Percentiles rank a stretch among this genome's conserved stretches.
Conservation (phyloP, 2,888 invertebrate genomes). For the Mythimna impura region DNA sequence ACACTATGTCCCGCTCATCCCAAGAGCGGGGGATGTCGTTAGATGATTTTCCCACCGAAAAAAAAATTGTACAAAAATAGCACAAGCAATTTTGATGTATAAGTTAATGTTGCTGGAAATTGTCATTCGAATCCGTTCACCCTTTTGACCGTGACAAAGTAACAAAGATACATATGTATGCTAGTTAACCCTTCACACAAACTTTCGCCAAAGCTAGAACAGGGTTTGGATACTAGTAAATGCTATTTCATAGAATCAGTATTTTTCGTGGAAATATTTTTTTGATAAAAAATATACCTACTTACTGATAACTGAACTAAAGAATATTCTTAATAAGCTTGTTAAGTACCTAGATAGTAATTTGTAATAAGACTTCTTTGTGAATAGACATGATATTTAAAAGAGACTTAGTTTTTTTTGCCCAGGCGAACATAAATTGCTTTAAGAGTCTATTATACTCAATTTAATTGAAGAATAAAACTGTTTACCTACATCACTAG, state of each 20-base stretch:
- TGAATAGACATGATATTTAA: background rate
- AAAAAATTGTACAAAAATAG: too few relatives aligned
- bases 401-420: background rate
- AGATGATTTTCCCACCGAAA: too few relatives aligned
- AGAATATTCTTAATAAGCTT: background rate
- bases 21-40: too few relatives aligned
- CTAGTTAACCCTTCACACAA: too few relatives aligned
- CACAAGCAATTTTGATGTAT: too few relatives aligned
- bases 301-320: too few relatives aligned
- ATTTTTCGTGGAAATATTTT: background rate
- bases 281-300: background rate
- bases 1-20: too few relatives aligned
- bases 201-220: background rate
- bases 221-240: background rate
- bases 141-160: too few relatives aligned
- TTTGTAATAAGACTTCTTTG: background rate
- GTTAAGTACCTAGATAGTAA: background rate
- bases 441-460: constrained; percentile 9
- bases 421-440: constrained; percentile 4
- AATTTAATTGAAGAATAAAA: constrained; percentile 13
- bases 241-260: background rate
- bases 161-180: too few relatives aligned
- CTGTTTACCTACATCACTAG: constrained; percentile 2
- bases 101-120: too few relatives aligned
- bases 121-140: too few relatives aligned